A percentile compares a stretch with the other conserved stretches of the same genome.
Conservation (phyloP, 2,113 vertebrate genomes). For the Sciurus niger region DNA sequence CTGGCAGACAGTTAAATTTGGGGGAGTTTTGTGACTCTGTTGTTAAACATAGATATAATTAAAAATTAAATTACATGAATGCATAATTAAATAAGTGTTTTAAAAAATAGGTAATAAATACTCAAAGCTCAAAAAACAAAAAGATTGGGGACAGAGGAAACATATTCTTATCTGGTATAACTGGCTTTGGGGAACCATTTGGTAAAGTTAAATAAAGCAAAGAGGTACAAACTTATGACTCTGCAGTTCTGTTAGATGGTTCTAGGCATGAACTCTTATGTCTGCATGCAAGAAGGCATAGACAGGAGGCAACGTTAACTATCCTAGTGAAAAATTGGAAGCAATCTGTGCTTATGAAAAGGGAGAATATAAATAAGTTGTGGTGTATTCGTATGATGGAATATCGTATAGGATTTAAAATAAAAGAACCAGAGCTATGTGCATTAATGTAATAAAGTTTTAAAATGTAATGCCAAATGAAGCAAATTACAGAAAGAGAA, state of each 20-base stretch:
- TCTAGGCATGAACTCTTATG: background rate
- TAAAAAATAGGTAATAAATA: too few species aligned
- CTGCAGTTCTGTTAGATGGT: background rate
- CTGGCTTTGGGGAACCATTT: background rate
- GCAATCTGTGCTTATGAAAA: background rate
- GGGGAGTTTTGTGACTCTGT: too few species aligned
- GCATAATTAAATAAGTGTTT: too few species aligned
- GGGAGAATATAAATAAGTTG: background rate
- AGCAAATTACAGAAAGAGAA: background rate
- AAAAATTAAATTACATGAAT: too few species aligned
- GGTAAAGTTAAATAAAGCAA: background rate
- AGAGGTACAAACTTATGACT: rapidly evolving
- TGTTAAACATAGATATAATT: too few species aligned
- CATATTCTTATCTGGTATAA: background rate
- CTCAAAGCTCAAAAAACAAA: too few species aligned
- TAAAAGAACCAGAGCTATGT: background rate
- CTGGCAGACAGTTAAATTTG: too few species aligned
- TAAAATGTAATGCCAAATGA: background rate
- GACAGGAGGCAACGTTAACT: background rate
- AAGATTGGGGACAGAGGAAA: background rate
- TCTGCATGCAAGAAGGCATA: background rate
- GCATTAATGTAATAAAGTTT: background rate
- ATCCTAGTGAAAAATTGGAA: background rate
- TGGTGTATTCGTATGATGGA: background rate
- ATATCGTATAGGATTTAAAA: background rate